Evolutionary conservation across 1,140 invertebrate genomes (phyloP).

Genomic region (Hylaeus anthracinus): DNA sequence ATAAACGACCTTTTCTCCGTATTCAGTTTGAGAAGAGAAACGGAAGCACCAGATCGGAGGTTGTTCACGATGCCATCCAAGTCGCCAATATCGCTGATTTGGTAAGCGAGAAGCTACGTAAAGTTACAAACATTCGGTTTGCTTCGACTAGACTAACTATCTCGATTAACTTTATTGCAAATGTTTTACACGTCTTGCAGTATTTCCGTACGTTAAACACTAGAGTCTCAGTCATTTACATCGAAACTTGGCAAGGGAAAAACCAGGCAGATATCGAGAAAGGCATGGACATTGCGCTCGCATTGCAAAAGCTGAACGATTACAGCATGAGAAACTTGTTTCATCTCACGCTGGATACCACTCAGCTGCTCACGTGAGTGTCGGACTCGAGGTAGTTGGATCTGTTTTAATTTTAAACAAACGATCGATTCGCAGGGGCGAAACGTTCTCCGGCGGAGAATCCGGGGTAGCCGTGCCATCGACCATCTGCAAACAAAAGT

Average conservation of each 20-base stretch:
- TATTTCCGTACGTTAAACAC: constrained; percentile 97
- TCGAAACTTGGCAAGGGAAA: constrained; percentile 96
- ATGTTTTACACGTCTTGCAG: constrained; percentile 78
- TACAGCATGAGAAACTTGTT: constrained; percentile 92
- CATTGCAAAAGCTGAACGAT: constrained; percentile 94
- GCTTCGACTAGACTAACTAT: background rate
- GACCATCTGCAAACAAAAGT: constrained; percentile 93
- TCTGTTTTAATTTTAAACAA: no score
- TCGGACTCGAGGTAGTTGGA: background rate
- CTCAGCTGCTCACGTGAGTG: constrained; percentile 94
- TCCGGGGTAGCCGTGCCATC: constrained; percentile 95
- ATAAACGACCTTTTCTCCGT: no score
- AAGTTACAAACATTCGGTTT: background rate
- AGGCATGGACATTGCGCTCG: constrained; percentile 91
- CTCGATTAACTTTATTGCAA: background rate
- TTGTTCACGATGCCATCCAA: constrained; percentile 96
- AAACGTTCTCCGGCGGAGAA: constrained; percentile 90
- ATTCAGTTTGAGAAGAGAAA: constrained; percentile 93
- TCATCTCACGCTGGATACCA: constrained; percentile 92
- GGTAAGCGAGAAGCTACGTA: constrained; percentile 83
- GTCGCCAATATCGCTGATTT: constrained; percentile 98
- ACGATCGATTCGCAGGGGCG: constrained; percentile 84
- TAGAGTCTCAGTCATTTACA: constrained; percentile 95
- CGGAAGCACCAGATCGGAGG: constrained; percentile 92
- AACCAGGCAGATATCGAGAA: constrained; percentile 91